Evolutionary conservation across 1,140 invertebrate genomes (phyloP).

Genomic region (Augochlora pura): DNA sequence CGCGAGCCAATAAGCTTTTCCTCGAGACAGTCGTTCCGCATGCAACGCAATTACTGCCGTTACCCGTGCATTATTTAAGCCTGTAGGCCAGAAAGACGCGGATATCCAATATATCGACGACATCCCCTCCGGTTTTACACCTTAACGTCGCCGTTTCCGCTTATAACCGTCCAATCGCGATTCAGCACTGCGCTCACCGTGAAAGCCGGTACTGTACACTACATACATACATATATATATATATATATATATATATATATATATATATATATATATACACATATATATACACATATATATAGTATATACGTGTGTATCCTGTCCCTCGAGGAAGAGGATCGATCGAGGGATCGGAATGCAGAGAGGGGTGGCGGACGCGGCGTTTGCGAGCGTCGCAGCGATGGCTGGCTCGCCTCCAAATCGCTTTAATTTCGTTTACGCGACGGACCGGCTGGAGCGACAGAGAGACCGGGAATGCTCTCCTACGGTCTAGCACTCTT

Average conservation of each 20-base stretch:
- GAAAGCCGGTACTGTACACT: not conserved
- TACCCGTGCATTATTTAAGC: not conserved
- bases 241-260: too few species aligned
- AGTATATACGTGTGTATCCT: slow-evolving; percentile 25
- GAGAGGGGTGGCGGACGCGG: slow-evolving; percentile 45
- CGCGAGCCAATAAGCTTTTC: not conserved
- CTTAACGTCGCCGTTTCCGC: slow-evolving; percentile 51
- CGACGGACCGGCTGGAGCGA: slow-evolving; percentile 37
- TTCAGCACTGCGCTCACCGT: slow-evolving; percentile 29
- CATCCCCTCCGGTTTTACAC: slow-evolving; percentile 35
- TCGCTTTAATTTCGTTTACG: slow-evolving; percentile 75
- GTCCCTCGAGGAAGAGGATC: slow-evolving; percentile 54
- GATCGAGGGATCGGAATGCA: slow-evolving; percentile 65
- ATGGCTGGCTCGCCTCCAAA: slow-evolving; percentile 72
- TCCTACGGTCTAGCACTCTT: not conserved
- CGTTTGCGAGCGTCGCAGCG: slow-evolving; percentile 56
- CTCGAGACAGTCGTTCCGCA: not conserved
- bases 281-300: too few species aligned
- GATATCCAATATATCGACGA: slow-evolving; percentile 45
- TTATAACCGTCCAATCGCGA: slow-evolving; percentile 62
- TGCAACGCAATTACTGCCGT: slow-evolving; percentile 4
- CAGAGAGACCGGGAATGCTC: not conserved
- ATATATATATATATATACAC: too few species aligned
- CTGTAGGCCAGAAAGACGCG: slow-evolving; percentile 26
- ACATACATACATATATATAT: too few species aligned